These are phyloP conservation scores for Coilia nasus DNA, from an alignment of 2,797 vertebrate genomes.

Conservation along the genomic window DNA sequence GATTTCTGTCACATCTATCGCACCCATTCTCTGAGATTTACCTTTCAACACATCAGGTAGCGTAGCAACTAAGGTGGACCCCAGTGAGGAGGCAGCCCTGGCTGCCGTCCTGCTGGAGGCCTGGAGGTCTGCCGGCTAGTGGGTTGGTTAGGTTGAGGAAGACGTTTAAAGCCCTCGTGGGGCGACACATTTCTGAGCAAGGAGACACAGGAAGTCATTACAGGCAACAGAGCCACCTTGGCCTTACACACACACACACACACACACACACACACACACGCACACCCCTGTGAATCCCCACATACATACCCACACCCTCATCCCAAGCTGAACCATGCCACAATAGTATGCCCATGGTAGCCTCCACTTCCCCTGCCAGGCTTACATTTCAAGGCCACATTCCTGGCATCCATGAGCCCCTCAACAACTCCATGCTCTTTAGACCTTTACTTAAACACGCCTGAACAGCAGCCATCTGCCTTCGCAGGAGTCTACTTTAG, in stretches of 20 bases:
- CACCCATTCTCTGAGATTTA: neutral
- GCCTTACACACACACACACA: conserved; percentile 2
- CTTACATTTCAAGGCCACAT: conserved; percentile 66
- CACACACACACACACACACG: conserved; percentile 1
- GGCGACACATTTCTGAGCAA: conserved; percentile 66
- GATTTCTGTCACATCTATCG: conserved; percentile 34
- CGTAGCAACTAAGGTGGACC: conserved; percentile 55
- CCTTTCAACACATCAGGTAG: conserved; percentile 53
- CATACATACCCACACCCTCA: conserved; percentile 26
- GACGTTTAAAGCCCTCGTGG: conserved; percentile 57
- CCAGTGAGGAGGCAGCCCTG: conserved; percentile 46
- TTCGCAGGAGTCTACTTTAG: neutral
- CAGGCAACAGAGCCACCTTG: conserved; percentile 45
- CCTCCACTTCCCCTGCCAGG: conserved; percentile 57
- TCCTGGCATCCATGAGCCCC: conserved; percentile 54
- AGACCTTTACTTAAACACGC: neutral
- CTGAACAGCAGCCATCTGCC: neutral
- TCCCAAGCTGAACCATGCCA: neutral
- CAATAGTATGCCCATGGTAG: conserved; percentile 53
- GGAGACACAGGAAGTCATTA: conserved; percentile 63
- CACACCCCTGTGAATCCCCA: conserved; percentile 38
- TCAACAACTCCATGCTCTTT: conserved; percentile 24
- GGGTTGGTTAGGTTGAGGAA: conserved; percentile 33
- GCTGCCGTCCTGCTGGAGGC: conserved; percentile 7
- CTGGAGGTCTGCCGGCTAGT: neutral